A percentile compares a stretch with the other conserved stretches of the same genome.
These are phyloP conservation scores for Romanogobio albipinnatus DNA, from an alignment of 2,113 vertebrate species.

Conservation along the genomic window DNA sequence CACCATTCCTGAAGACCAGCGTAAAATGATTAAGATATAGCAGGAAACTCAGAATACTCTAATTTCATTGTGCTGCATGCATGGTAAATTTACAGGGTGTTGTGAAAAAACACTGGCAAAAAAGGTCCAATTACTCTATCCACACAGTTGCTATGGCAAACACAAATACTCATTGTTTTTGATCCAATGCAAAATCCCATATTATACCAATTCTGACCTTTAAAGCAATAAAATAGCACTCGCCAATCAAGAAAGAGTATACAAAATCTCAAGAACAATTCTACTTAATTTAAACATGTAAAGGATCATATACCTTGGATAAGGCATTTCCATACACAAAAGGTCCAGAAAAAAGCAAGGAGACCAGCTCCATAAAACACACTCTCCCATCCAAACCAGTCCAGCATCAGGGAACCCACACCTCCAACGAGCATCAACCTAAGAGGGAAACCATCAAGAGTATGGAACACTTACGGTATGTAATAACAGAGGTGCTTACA, in stretches of 20 bases:
- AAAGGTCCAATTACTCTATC: background rate
- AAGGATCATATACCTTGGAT: slow-evolving; percentile 62
- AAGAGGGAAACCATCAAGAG: background rate
- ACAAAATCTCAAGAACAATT: background rate
- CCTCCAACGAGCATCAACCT: slow-evolving; percentile 85
- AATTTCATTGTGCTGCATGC: background rate
- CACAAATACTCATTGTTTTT: background rate
- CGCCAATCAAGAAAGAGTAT: background rate
- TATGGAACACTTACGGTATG: background rate
- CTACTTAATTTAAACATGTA: background rate
- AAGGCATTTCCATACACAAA: slow-evolving; percentile 80
- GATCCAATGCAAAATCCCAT: background rate
- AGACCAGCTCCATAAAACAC: slow-evolving; percentile 84
- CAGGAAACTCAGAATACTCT: background rate
- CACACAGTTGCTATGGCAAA: slow-evolving; percentile 26
- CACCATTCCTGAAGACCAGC: background rate
- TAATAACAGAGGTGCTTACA: background rate
- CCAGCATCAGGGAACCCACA: slow-evolving; percentile 83
- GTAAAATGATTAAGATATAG: background rate
- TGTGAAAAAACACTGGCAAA: slow-evolving; percentile 3
- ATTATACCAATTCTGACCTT: background rate
- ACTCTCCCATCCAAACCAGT: slow-evolving; percentile 84
- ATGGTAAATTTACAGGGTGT: background rate
- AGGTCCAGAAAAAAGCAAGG: slow-evolving; percentile 82
- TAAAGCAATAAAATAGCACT: background rate